phyloP scores from a whole-genome alignment of 2,888 invertebrate species.

The Ormia ochracea region DNA sequence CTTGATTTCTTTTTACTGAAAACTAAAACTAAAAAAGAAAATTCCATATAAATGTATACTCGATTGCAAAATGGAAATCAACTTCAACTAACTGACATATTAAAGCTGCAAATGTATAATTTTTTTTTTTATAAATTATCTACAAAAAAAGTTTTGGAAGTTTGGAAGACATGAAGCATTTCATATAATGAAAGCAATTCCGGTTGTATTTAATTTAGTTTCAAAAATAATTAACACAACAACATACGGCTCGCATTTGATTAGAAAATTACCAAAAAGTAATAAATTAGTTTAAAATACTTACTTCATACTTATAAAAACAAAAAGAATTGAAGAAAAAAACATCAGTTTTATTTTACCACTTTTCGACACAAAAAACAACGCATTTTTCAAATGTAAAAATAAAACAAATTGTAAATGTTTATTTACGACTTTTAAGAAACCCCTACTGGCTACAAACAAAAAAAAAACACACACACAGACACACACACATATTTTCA shows the following conservation, averaged over 20 bases:
- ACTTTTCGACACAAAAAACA: conserved; percentile 31
- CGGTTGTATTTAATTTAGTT: conserved; percentile 63
- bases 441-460: conserved; percentile 43
- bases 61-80: conserved; percentile 50
- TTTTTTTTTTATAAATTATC: conserved; percentile 14
- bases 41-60: conserved; percentile 64
- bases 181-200: conserved; percentile 62
- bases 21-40: conserved; percentile 58
- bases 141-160: conserved; percentile 67
- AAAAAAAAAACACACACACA: no score
- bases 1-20: conserved; percentile 54
- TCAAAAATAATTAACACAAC: conserved; percentile 19
- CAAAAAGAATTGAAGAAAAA: background rate
- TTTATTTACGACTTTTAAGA: conserved; percentile 39
- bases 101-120: conserved; percentile 46
- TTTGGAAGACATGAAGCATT: conserved; percentile 65
- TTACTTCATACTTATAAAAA: conserved; percentile 15
- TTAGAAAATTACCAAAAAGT: conserved; percentile 45
- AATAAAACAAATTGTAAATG: conserved; percentile 48
- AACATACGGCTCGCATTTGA: conserved; percentile 48
- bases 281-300: conserved; percentile 20
- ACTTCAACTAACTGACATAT: conserved; percentile 49
- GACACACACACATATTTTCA: conserved; percentile 32
- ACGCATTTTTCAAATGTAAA: conserved; percentile 22
- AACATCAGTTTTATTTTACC: conserved; percentile 16